These are phyloP conservation scores for Drosophila hamatofila DNA, from an alignment of 2,888 invertebrate species.

Conservation along the genomic window DNA sequence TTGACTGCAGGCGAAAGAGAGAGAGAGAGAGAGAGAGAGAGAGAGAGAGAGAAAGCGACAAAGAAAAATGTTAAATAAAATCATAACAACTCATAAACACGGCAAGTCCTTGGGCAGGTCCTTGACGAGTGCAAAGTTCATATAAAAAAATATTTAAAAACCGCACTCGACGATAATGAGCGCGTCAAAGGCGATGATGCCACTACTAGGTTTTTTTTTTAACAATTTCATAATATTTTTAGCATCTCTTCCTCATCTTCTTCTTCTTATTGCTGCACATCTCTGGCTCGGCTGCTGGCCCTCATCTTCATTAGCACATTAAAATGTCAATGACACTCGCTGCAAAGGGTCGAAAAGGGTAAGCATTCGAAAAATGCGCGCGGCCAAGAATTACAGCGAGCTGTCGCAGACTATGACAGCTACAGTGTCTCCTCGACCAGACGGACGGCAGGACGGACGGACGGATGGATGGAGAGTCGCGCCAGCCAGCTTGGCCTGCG, in stretches of 20 bases:
- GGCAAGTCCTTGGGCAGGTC: slow-evolving; percentile 63
- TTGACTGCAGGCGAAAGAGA: slow-evolving; percentile 62
- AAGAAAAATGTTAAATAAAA: slow-evolving; percentile 55
- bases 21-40: background rate
- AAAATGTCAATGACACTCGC: slow-evolving; percentile 80
- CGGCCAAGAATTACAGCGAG: slow-evolving; percentile 30
- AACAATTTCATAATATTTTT: slow-evolving; percentile 75
- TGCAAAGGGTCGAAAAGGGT: slow-evolving; percentile 66
- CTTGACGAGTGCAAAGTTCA: slow-evolving; percentile 30
- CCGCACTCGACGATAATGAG: slow-evolving; percentile 55
- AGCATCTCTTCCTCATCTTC: slow-evolving; percentile 29
- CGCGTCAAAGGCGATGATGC: slow-evolving; percentile 48
- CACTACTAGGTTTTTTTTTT: slow-evolving; percentile 59
- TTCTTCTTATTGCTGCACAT: background rate
- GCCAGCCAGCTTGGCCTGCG: slow-evolving; percentile 49
- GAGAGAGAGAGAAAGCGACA: slow-evolving; percentile 7
- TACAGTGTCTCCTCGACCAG: slow-evolving; percentile 20
- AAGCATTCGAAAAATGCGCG: slow-evolving; percentile 75
- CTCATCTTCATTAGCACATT: slow-evolving; percentile 81
- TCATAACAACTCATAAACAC: slow-evolving; percentile 74
- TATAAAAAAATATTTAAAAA: slow-evolving; percentile 58
- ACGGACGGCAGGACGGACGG: slow-evolving; percentile 9
- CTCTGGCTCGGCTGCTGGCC: slow-evolving; percentile 51
- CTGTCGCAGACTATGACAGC: slow-evolving; percentile 37
- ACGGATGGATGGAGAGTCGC: slow-evolving; percentile 17